These are phyloP conservation scores for Myrmecobius fasciatus DNA, from an alignment of 2,113 vertebrate genomes.

Conservation along the genomic window DNA sequence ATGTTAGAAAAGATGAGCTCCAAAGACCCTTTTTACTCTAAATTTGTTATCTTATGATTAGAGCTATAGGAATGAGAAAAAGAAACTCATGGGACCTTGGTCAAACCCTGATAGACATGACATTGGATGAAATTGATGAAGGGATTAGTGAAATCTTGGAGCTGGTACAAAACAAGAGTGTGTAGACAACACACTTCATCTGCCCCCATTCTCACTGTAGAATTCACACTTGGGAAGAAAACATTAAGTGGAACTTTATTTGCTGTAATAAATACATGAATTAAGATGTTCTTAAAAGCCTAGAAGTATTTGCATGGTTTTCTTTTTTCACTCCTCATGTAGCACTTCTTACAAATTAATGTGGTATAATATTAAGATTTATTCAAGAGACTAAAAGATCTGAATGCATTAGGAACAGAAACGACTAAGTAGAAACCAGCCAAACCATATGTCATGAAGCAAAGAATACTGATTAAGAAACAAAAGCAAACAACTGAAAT, in stretches of 20 bases:
- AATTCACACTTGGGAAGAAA: background rate
- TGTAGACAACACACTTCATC: background rate
- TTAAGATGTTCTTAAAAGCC: conserved; percentile 18
- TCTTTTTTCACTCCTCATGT: conserved; percentile 25
- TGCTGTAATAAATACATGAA: background rate
- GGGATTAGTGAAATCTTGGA: background rate
- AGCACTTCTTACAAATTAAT: conserved; percentile 30
- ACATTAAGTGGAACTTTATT: background rate
- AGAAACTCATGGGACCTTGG: background rate
- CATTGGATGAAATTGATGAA: background rate
- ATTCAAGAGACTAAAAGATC: background rate
- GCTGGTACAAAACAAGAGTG: background rate
- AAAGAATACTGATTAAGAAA: background rate
- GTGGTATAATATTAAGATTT: conserved; percentile 30
- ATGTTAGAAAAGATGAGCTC: background rate
- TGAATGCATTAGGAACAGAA: conserved; percentile 17
- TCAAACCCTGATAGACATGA: background rate
- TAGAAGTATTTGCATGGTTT: conserved; percentile 39
- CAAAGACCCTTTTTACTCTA: background rate
- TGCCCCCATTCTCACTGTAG: background rate
- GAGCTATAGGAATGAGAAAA: background rate
- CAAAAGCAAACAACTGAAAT: background rate
- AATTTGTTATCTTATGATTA: conserved; percentile 9
- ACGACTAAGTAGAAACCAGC: background rate
- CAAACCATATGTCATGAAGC: background rate